Percentiles rank a stretch among this genome's conserved stretches.
Evolutionary conservation across 1,140 invertebrate species (phyloP).

Genomic region (Temnothorax curvispinosus): DNA sequence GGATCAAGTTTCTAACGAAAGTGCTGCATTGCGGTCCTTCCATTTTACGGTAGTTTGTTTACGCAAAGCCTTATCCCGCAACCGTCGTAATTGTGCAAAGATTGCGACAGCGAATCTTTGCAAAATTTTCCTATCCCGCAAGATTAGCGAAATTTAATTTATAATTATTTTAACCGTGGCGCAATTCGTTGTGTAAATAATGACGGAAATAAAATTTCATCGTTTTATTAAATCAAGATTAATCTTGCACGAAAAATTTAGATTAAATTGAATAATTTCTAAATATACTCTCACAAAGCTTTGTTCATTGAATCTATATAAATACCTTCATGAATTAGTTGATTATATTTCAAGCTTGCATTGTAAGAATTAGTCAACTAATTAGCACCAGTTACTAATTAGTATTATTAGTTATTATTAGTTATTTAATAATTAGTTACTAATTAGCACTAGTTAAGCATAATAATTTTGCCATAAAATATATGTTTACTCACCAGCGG

Average conservation of each 20-base stretch:
- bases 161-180: neutral
- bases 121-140: neutral
- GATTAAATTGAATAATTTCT: neutral
- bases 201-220: neutral
- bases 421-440: too few relatives aligned
- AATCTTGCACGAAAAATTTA: neutral
- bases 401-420: too few relatives aligned
- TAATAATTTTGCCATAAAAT: slow-evolving; percentile 4
- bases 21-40: slow-evolving; percentile 70
- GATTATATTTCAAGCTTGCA: slow-evolving; percentile 8
- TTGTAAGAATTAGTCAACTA: neutral
- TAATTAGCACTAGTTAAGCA: neutral
- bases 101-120: slow-evolving; percentile 15
- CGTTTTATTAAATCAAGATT: neutral
- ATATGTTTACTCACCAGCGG: slow-evolving; percentile 90
- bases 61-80: slow-evolving; percentile 42
- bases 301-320: neutral
- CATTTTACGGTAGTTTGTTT: slow-evolving; percentile 64
- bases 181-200: neutral
- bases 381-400: neutral
- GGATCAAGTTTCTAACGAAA: slow-evolving; percentile 69
- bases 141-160: neutral
- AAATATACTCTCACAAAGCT: neutral
- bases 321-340: neutral
- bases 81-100: slow-evolving; percentile 32